Percentiles rank a stretch among this genome's conserved stretches.
Evolutionary conservation across 1,140 invertebrate genomes (phyloP).

Genomic region (Aradophagus sp.): DNA sequence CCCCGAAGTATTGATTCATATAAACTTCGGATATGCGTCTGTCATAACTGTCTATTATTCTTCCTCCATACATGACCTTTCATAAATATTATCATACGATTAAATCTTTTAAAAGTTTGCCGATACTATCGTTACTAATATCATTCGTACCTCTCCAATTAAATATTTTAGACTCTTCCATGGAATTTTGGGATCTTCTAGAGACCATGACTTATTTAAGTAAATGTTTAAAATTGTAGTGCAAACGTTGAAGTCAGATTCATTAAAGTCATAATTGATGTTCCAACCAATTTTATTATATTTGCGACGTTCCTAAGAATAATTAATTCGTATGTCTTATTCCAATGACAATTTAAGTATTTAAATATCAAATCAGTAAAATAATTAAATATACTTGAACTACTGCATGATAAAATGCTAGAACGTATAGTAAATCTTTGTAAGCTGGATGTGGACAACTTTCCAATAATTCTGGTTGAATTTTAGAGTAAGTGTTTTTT

Average conservation of each 20-base stretch:
- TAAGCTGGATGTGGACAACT: constrained; percentile 83
- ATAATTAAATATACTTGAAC: constrained; percentile 78
- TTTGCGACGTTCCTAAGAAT: constrained; percentile 86
- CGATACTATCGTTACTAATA: constrained; percentile 1
- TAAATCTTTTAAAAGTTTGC: background rate
- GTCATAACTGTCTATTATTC: constrained; percentile 92
- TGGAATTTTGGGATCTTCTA: constrained; percentile 80
- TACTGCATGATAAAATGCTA: constrained; percentile 93
- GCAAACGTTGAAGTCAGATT: constrained; percentile 92
- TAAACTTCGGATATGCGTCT: constrained; percentile 88
- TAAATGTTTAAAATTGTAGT: constrained; percentile 88
- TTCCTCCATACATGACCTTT: constrained; percentile 93
- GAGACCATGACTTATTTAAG: constrained; percentile 80
- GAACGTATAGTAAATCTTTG: constrained; percentile 86
- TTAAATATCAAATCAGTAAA: no score
- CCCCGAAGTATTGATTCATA: constrained; percentile 95
- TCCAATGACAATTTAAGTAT: no score
- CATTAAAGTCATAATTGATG: constrained; percentile 93
- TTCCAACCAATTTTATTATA: constrained; percentile 97
- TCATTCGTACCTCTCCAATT: constrained; percentile 85
- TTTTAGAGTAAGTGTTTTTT: constrained; percentile 91
- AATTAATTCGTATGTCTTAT: no score
- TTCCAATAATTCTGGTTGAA: constrained; percentile 81
- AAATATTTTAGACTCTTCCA: constrained; percentile 94
- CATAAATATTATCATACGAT: constrained; percentile 4